phyloP scores from a whole-genome alignment of 2,113 vertebrate species.

The Bothrops jararaca region DNA sequence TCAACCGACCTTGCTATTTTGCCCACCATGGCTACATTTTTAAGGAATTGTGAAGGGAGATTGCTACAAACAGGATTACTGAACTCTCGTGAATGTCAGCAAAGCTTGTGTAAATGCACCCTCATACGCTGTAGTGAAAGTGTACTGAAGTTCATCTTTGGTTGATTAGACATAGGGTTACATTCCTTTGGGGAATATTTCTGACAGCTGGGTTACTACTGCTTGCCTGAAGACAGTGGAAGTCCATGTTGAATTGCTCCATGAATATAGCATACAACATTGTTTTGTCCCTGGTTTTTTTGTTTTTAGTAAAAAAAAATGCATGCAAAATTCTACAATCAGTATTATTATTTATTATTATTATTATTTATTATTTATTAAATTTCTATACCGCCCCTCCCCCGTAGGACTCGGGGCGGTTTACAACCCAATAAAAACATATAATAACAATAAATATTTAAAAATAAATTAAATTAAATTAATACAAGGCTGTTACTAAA shows the following conservation, averaged over 20 bases:
- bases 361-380: too few species aligned
- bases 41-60: conserved; percentile 35
- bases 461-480: too few species aligned
- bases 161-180: conserved; percentile 22
- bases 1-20: conserved; percentile 37
- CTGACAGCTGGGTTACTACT: background rate
- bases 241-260: background rate
- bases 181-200: background rate
- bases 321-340: background rate
- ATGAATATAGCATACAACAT: background rate
- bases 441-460: too few species aligned
- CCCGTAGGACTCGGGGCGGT: too few species aligned
- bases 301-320: too few species aligned
- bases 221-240: background rate
- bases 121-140: background rate
- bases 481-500: too few species aligned
- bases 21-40: conserved; percentile 26
- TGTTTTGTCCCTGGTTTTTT: background rate
- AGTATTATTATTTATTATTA: too few species aligned
- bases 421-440: too few species aligned
- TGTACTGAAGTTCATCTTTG: conserved; percentile 2
- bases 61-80: background rate
- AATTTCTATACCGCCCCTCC: too few species aligned
- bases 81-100: conserved; percentile 28
- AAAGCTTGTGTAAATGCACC: conserved; percentile 33